phyloP scores from a whole-genome alignment of 2,113 vertebrate genomes.

The Siniperca knerii region DNA sequence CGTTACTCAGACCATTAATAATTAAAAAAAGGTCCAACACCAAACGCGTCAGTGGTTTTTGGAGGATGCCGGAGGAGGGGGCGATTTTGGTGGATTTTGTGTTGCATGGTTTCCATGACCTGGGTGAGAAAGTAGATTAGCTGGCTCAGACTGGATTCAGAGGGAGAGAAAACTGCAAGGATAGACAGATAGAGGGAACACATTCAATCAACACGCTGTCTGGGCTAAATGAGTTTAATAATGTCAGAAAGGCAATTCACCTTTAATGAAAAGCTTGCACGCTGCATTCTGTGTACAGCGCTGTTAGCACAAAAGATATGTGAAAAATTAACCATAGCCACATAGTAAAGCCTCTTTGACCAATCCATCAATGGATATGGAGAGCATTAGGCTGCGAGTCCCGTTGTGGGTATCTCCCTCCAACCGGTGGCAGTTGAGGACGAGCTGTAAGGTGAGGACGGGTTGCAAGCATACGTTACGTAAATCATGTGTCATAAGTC shows the following conservation, averaged over 20 bases:
- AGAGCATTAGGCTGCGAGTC: slow-evolving; percentile 27
- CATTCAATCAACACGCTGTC: slow-evolving; percentile 60
- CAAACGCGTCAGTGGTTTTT: slow-evolving; percentile 35
- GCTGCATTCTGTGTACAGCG: slow-evolving; percentile 28
- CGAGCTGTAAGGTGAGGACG: too few relatives aligned
- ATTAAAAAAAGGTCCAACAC: slow-evolving; percentile 42
- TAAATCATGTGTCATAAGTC: too few relatives aligned
- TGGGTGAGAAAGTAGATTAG: slow-evolving; percentile 50
- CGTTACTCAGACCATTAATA: slow-evolving; percentile 65
- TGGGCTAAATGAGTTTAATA: slow-evolving; percentile 64
- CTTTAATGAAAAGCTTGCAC: slow-evolving; percentile 44
- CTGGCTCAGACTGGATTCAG: slow-evolving; percentile 22
- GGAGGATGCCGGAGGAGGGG: neutral
- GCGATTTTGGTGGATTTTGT: slow-evolving; percentile 41
- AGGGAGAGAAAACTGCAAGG: slow-evolving; percentile 44
- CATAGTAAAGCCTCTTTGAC: slow-evolving; percentile 6
- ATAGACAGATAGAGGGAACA: slow-evolving; percentile 33
- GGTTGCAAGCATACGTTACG: too few relatives aligned
- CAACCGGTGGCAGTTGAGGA: neutral
- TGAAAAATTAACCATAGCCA: slow-evolving; percentile 22
- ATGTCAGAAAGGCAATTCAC: slow-evolving; percentile 65
- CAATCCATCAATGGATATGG: slow-evolving; percentile 29
- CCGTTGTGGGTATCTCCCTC: slow-evolving; percentile 60
- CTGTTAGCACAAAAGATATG: slow-evolving; percentile 45
- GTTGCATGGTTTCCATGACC: slow-evolving; percentile 42